Conservation (phyloP, 1,140 invertebrate species). For the Habropoda laboriosa region DNA sequence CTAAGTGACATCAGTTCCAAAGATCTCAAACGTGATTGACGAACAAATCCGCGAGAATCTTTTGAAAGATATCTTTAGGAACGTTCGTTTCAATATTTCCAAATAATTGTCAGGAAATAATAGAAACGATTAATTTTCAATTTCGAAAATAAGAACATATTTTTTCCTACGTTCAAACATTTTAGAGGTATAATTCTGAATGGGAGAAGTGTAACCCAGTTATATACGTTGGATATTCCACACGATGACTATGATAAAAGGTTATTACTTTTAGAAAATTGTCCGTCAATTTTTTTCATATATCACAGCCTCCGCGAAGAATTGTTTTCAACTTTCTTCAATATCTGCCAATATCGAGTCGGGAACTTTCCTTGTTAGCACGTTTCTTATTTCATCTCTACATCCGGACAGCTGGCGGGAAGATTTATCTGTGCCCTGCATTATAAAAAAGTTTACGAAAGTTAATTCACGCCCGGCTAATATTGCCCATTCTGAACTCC, state of each 20-base stretch:
- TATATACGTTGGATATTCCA: too few relatives aligned
- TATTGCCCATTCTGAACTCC: slow-evolving; percentile 24
- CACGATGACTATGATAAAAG: background rate
- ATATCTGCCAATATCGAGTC: slow-evolving; percentile 33
- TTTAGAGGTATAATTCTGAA: too few relatives aligned
- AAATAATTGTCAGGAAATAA: too few relatives aligned
- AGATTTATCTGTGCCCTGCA: slow-evolving; percentile 27
- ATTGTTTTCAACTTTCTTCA: slow-evolving; percentile 27
- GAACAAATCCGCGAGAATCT: too few relatives aligned
- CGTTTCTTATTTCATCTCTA: slow-evolving; percentile 44
- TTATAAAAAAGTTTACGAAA: slow-evolving; percentile 45
- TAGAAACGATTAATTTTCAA: too few relatives aligned
- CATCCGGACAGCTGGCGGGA: slow-evolving; percentile 25
- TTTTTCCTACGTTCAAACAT: too few relatives aligned
- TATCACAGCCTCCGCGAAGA: background rate
- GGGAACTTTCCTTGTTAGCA: slow-evolving; percentile 43
- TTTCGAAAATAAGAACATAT: too few relatives aligned
- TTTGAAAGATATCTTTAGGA: too few relatives aligned
- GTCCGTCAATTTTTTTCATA: background rate
- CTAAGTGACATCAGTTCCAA: too few relatives aligned
- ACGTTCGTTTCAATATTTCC: too few relatives aligned
- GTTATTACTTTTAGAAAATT: background rate
- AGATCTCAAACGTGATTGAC: too few relatives aligned
- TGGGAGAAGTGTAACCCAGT: too few relatives aligned
- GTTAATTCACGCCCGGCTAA: slow-evolving; percentile 29